Evolutionary conservation across 2,113 vertebrate genomes (phyloP).

Genomic region (Stictonetta naevosa): DNA sequence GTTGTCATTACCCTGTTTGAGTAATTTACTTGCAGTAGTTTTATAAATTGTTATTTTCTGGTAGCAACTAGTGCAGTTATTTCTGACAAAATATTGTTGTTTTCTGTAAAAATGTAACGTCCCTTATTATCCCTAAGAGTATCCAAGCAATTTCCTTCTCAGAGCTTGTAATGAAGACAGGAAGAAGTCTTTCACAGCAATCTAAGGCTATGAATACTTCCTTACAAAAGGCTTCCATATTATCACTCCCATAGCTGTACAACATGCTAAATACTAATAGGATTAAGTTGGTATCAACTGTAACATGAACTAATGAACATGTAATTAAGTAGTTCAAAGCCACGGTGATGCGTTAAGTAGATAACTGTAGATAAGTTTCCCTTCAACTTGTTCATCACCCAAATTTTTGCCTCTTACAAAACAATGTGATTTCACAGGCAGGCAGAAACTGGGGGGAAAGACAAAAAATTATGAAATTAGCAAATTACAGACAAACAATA

Average conservation of each 20-base stretch:
- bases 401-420: neutral
- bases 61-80: neutral
- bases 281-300: slow-evolving; percentile 55
- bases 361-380: neutral
- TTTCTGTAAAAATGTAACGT: neutral
- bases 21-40: neutral
- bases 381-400: neutral
- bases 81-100: neutral
- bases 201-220: neutral
- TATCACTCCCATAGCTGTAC: slow-evolving; percentile 33
- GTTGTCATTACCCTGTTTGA: neutral
- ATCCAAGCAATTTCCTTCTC: neutral
- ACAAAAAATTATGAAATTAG: neutral
- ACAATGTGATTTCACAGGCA: neutral
- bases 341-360: neutral
- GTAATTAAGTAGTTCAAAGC: slow-evolving; percentile 54
- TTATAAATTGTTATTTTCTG: neutral
- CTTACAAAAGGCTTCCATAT: neutral
- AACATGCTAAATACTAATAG: slow-evolving; percentile 21
- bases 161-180: neutral
- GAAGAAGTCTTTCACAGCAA: neutral
- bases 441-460: neutral
- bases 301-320: slow-evolving; percentile 67
- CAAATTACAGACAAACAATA: neutral
- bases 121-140: neutral